Evolutionary conservation across 1,140 invertebrate genomes (phyloP), one percentile per base, ranked within the genome.

Genomic region (Euborellia annulipes): DNA sequence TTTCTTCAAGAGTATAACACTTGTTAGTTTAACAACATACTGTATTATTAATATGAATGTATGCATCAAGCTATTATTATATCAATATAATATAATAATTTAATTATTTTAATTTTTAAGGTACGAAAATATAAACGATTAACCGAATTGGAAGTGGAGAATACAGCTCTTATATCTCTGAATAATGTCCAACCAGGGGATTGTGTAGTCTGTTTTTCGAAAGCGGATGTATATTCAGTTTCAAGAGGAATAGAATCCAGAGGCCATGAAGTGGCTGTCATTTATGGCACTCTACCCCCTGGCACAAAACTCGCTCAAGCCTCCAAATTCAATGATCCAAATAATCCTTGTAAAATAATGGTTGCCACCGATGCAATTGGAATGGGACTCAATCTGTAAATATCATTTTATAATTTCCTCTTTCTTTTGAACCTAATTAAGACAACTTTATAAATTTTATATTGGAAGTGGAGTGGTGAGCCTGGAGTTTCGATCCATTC

Each of bases 331-430:
- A 99, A 99, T 67, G 90, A 98, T 67, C 82, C 87, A 0, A 71
- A 89, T 7, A 79, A 90, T 70, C 75, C 85, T 17, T 97, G 92
- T 62, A 98, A 98, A 70, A 80, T 99, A 16, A 72, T 99, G 67
- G 88, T 99, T 0, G 93, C 96, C 2, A 99, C 96, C 3, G 96
- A 99, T 72, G 95, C 96, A 16, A 97, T 99, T 58, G 96, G 96
- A 52, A 95, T 99, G 86, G 96, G 96, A 17, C 70, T 99, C 13
- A 99, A 99, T 75, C 72, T 99, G 84, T 94, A 73, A 81, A 82
- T 76, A 30, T 13, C 4, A 34, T 4, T 48, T 36, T 47, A 38
- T 38, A 30, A 8, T 27, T 50, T 40, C 32, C 16, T 47, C 27
- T 41, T 18, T 22, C 34, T 20, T 4, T 11, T 49, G 30, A 17